phyloP scores from a whole-genome alignment of 2,797 vertebrate genomes.

The Tenualosa thibaudeaui region DNA sequence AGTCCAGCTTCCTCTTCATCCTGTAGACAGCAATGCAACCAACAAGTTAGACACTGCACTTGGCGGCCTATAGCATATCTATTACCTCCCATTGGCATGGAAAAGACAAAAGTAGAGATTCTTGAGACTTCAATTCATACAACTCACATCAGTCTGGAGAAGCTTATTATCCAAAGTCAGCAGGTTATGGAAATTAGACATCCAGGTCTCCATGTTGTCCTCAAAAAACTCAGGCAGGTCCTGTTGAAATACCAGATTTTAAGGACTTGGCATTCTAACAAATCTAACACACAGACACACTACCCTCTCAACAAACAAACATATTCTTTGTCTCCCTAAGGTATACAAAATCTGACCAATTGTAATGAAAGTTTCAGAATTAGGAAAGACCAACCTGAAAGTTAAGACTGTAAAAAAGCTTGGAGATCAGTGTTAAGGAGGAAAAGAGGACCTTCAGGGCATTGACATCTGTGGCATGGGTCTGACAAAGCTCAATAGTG shows the following conservation, averaged over 20 bases:
- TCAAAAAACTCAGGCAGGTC: slow-evolving; percentile 99
- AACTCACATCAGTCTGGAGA: slow-evolving; percentile 92
- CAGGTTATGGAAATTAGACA: slow-evolving; percentile 95
- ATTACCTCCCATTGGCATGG: no score
- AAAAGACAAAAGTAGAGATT: neutral
- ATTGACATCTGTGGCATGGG: slow-evolving; percentile 89
- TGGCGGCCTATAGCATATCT: neutral
- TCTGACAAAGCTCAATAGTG: slow-evolving; percentile 96
- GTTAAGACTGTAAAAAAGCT: slow-evolving; percentile 98
- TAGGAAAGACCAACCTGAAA: slow-evolving; percentile 83
- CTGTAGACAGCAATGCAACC: slow-evolving; percentile 61
- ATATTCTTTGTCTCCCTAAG: neutral
- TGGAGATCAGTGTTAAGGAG: slow-evolving; percentile 93
- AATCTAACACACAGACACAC: neutral
- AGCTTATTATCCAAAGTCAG: slow-evolving; percentile 98
- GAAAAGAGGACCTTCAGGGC: slow-evolving; percentile 97
- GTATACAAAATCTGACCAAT: neutral
- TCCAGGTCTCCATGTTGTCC: slow-evolving; percentile 99
- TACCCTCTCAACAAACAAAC: neutral
- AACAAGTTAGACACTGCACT: neutral
- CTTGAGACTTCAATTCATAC: neutral
- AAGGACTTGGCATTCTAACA: neutral
- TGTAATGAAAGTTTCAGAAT: neutral
- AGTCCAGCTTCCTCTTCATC: slow-evolving; percentile 98
- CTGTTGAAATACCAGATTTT: slow-evolving; percentile 62